Percentiles rank a stretch among this genome's conserved stretches.
Evolutionary conservation across 2,113 vertebrate genomes (phyloP).

Genomic region (Theropithecus gelada): DNA sequence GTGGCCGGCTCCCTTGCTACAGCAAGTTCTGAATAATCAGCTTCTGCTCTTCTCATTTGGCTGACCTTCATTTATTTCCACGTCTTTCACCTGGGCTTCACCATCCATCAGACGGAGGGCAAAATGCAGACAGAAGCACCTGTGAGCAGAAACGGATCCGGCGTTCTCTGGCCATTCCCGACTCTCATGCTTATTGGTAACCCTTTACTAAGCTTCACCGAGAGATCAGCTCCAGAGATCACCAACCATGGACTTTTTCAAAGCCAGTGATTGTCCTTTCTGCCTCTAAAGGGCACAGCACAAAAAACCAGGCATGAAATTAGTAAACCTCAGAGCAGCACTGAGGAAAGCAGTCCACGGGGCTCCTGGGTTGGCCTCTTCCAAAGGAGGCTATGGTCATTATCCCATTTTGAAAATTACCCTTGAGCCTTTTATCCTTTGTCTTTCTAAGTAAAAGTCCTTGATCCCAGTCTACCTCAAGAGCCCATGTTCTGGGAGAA

Average conservation of each 20-base stretch:
- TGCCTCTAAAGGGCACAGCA: too few species aligned
- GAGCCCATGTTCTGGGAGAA: neutral
- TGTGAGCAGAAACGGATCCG: accelerated
- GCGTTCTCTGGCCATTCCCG: accelerated
- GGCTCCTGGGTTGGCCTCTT: neutral
- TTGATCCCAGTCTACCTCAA: neutral
- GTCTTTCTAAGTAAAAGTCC: neutral
- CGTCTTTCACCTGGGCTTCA: neutral
- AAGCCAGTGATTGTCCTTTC: neutral
- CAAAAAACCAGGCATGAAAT: neutral
- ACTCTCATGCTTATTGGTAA: accelerated
- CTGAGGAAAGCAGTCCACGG: neutral
- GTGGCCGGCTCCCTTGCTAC: accelerated
- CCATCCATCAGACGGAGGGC: accelerated
- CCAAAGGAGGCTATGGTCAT: neutral
- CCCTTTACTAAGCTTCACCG: accelerated
- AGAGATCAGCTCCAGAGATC: neutral
- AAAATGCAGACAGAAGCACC: neutral
- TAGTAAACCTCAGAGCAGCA: neutral
- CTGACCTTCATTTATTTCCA: neutral
- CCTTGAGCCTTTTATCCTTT: accelerated
- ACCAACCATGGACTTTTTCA: neutral
- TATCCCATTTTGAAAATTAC: neutral
- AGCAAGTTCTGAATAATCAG: accelerated
- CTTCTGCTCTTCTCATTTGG: accelerated